Percentiles rank a stretch among this genome's conserved stretches.
phyloP scores from a whole-genome alignment of 2,797 vertebrate genomes.

The Acrossocheilus wenchowensis region DNA sequence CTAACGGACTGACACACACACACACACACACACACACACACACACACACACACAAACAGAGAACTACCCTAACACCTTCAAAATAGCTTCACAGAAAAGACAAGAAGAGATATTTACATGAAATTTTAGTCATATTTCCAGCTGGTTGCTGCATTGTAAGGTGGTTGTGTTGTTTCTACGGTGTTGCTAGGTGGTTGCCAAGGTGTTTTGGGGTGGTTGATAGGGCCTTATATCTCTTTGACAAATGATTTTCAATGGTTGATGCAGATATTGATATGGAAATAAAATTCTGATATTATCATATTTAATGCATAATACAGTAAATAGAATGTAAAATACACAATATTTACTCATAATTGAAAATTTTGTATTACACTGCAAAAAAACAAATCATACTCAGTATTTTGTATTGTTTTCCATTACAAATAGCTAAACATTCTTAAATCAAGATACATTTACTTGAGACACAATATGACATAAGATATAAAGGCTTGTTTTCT shows the following conservation, averaged over 20 bases:
- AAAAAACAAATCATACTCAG: not conserved
- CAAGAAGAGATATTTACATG: not conserved
- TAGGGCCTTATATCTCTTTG: not conserved
- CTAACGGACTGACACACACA: slow-evolving; percentile 71
- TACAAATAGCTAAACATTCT: not conserved
- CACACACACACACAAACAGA: not conserved
- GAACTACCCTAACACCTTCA: not conserved
- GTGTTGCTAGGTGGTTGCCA: not conserved
- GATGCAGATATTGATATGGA: not conserved
- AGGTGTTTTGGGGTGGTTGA: not conserved
- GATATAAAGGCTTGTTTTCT: not conserved
- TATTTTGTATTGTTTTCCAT: not conserved
- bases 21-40: slow-evolving; percentile 43
- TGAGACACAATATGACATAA: not conserved
- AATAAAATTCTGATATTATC: not conserved
- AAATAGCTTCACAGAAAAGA: slow-evolving; percentile 24
- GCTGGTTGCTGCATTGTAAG: not conserved
- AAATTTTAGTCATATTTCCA: not conserved
- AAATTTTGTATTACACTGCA: not conserved
- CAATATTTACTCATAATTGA: not conserved
- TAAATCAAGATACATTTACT: not conserved
- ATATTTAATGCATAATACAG: not conserved
- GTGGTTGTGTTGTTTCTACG: not conserved
- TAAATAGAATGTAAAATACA: not conserved
- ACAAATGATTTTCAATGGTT: not conserved